Evolutionary conservation across 2,888 invertebrate species (phyloP).

Genomic region (Pachymerium ferrugineum): DNA sequence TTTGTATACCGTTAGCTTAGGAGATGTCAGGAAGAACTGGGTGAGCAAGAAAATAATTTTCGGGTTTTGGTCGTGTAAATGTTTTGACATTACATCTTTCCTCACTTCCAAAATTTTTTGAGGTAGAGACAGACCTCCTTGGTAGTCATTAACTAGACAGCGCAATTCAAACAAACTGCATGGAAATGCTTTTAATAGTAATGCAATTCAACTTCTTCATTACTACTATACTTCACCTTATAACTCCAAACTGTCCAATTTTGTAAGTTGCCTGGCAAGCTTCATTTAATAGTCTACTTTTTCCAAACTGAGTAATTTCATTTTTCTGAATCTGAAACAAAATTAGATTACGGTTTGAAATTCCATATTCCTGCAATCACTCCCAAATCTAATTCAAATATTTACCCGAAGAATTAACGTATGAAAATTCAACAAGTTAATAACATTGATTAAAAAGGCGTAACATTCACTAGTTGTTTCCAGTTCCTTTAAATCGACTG

Average conservation of each 20-base stretch:
- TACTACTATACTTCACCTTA: neutral
- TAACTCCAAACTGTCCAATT: neutral
- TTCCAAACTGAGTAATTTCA: neutral
- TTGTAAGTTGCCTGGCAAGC: neutral
- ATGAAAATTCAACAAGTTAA: neutral
- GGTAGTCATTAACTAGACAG: neutral
- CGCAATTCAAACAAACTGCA: neutral
- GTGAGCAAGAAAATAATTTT: neutral
- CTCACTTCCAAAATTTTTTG: neutral
- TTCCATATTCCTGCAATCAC: no score
- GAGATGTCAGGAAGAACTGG: neutral
- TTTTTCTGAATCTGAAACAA: neutral
- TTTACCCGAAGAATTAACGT: neutral
- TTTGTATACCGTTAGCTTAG: neutral
- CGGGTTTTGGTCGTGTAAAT: neutral
- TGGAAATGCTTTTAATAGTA: neutral
- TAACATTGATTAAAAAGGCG: slow-evolving; percentile 1
- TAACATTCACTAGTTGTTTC: neutral
- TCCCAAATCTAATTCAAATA: no score
- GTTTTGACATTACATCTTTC: neutral
- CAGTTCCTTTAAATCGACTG: neutral
- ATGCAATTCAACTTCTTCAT: neutral
- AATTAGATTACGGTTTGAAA: no score
- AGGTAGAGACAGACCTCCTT: neutral
- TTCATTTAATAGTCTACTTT: neutral